Base-by-base conservation (phyloP, 2,888 invertebrate genomes). In the Hypomecis punctinalis region DNA sequence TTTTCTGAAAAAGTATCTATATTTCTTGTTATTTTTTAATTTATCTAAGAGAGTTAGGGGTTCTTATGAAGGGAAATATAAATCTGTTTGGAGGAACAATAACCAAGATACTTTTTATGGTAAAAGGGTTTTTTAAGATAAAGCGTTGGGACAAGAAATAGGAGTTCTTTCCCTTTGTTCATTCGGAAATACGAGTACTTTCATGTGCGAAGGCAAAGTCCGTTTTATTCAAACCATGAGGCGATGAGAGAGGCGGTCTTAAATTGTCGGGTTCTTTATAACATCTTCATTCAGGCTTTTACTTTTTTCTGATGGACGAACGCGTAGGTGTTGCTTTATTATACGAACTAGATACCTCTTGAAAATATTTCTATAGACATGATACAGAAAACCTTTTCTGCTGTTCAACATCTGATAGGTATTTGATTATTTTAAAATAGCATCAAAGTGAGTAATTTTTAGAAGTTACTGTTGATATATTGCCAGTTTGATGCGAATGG, bases 1-100 rank as follows among this genome's bases (percentile, higher is more conserved):
- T 56, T 36, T 48, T 36, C 23, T 36, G n/a, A 72, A 73, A 73
- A 68, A 72, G 70, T 68, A 67, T 68, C 68, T 71, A 68, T 73
- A 71, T 71, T 72, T 73, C 69, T 74, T 78, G 74, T 80, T 78
- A 66, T 77, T 79, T 78, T 79, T 78, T 75, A 78, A 79, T 80
- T 78, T 73, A 66, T 69, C 71, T 67, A 67, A 67, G 69, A 63
- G 72, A 73, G 70, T 72, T 70, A 70, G 69, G 67, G 62, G 68
- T 68, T 74, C 62, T 70, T 68, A 68, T 66, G 73, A 76, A 77
- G 66, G 70, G 72, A 76, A 79, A 80, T 77, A 79, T 75, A 79
- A 82, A 78, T 79, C 76, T 76, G 73, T 76, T 77, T 68, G 68
- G 71, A 70, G 73, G 73, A 81, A 79, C 73, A 78, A 79, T 78